A percentile compares a stretch with the other conserved stretches of the same genome.
phyloP scores from a whole-genome alignment of 2,888 invertebrate species.

The Napeogenes sylphis region DNA sequence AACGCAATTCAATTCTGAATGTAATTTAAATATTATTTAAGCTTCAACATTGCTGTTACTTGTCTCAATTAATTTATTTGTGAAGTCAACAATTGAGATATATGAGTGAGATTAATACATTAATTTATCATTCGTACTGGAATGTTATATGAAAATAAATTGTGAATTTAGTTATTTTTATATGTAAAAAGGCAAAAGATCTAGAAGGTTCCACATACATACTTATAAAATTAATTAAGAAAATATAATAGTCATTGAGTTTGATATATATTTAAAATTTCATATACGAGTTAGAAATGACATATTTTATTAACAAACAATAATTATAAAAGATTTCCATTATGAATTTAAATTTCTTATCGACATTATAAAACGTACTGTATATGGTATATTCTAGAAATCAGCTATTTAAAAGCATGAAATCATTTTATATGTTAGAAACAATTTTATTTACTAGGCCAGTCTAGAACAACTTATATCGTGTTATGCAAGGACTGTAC shows the following conservation, averaged over 20 bases:
- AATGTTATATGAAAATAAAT: not conserved
- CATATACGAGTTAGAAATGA: too few species aligned
- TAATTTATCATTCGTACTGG: conserved; percentile 11
- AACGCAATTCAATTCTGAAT: not conserved
- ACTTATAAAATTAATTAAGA: too few species aligned
- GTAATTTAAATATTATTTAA: not conserved
- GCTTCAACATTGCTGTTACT: not conserved
- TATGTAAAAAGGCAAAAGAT: not conserved
- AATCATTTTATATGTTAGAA: not conserved
- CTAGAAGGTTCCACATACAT: too few species aligned
- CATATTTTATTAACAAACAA: too few species aligned
- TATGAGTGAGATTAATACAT: not conserved
- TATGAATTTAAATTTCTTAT: not conserved
- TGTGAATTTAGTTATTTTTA: not conserved
- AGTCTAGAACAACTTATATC: conserved; percentile 43
- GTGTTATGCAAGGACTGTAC: conserved; percentile 54
- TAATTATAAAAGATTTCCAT: not conserved
- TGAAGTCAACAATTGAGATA: conserved; percentile 3
- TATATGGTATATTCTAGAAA: not conserved
- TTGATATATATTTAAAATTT: too few species aligned
- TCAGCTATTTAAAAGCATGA: not conserved
- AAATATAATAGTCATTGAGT: too few species aligned
- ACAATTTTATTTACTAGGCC: conserved; percentile 16
- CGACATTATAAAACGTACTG: not conserved
- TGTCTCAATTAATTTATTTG: not conserved